Base-by-base conservation (phyloP, 2,797 vertebrate genomes). In the Psittacula echo region DNA sequence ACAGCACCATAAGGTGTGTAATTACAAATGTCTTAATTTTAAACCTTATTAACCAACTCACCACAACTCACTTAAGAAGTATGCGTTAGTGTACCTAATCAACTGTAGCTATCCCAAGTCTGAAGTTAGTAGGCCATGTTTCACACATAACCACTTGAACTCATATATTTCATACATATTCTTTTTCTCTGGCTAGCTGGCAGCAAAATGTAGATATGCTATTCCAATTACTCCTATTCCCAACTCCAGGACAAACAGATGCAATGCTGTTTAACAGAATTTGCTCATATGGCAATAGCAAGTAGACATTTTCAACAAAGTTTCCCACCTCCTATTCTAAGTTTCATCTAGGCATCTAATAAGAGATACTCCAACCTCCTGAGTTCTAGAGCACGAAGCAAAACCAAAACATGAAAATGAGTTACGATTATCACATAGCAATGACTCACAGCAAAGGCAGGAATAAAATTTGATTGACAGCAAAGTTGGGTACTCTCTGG, bases 391-490 rank as follows among this genome's bases (percentile, higher is more conserved):
- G 22, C 21, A 62, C 29, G 48, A 79, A 91, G 14, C 7, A 76
- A 85, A 92, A 30, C 71, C 73, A 45, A 91, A 86, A 47, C 0
- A 3, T 29, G 32, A 62, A 95, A 70, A 83, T 22, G 3, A 77
- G n/a, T 42, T 65, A 16, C 18, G 10, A 48, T 58, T 82, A 44
- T 86, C 45, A 79, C 48, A 64, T 39, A 77, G 56, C 41, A 89
- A 45, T 71, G 53, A 80, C 27, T 71, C 51, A 56, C 48, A 65
- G 32, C n/a, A 89, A 88, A 89, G 24, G 15, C 56, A 73, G 41
- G 48, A 95, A 56, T 80, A 83, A 89, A 90, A 87, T 42, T 6
- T 89, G 62, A 65, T 39, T 87, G 78, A 87, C 75, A 89, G n/a
- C 37, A 65, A 83, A 91, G 39, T 37, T 53, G 37, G 62, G 11